Conservation (phyloP, 2,113 vertebrate species). For the Dasyurus viverrinus region DNA sequence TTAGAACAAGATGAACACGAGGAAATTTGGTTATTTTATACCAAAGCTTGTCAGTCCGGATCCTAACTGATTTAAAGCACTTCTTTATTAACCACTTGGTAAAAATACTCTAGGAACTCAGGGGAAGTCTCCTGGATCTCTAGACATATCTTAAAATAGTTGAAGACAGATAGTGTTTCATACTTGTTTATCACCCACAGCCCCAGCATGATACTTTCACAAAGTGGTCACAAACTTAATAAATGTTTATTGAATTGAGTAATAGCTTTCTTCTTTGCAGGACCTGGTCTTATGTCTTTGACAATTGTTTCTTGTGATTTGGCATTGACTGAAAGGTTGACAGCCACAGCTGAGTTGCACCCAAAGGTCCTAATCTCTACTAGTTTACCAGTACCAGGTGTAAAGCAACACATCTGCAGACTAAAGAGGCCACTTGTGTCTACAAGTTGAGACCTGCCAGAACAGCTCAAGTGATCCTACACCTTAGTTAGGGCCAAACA, state of each 20-base stretch:
- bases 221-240: conserved; percentile 60
- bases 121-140: background rate
- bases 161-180: conserved; percentile 27
- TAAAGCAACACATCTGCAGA: conserved; percentile 69
- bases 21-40: background rate
- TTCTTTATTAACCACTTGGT: background rate
- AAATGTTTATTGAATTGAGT: conserved; percentile 65
- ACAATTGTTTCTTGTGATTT: conserved; percentile 71
- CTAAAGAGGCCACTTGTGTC: conserved; percentile 78
- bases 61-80: background rate
- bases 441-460: conserved; percentile 68
- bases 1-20: background rate
- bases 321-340: conserved; percentile 71
- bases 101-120: background rate
- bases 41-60: background rate
- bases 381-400: conserved; percentile 69
- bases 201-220: conserved; percentile 71
- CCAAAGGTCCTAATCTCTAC: conserved; percentile 33
- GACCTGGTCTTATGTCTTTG: conserved; percentile 66
- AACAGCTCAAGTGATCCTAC: conserved; percentile 72
- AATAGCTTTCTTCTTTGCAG: conserved; percentile 66
- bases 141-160: conserved; percentile 21
- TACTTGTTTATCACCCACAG: conserved; percentile 46
- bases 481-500: conserved; percentile 74
- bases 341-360: conserved; percentile 61